Conservation (phyloP, 2,113 vertebrate genomes). For the Piaya cayana region DNA sequence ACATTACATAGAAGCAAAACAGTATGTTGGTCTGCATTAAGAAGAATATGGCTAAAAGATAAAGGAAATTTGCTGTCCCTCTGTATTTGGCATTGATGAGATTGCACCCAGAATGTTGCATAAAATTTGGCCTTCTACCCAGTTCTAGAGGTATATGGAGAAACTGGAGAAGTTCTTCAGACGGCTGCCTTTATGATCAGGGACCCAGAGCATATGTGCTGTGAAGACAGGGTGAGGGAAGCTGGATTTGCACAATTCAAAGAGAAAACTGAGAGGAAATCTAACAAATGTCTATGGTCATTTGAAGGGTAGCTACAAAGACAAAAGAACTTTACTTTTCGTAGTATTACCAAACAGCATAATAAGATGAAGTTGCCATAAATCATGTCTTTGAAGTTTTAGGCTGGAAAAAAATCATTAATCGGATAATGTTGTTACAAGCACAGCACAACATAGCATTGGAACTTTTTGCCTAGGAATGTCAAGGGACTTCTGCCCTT, state of each 20-base stretch:
- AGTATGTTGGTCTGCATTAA: not conserved
- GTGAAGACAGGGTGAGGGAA: not conserved
- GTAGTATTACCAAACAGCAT: not conserved
- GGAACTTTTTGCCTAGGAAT: not conserved
- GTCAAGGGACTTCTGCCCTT: not conserved
- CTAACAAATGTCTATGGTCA: not conserved
- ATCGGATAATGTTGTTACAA: not conserved
- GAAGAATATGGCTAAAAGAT: not conserved
- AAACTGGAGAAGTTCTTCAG: not conserved
- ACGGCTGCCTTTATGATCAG: not conserved
- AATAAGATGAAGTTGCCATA: not conserved
- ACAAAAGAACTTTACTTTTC: not conserved
- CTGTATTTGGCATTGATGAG: not conserved
- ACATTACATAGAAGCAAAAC: not conserved
- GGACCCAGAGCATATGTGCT: not conserved
- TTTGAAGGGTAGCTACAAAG: not conserved
- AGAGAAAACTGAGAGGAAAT: not conserved
- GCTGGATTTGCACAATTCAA: not conserved
- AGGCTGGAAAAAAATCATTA: not conserved
- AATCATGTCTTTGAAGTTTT: not conserved
- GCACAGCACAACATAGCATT: rapidly evolving
- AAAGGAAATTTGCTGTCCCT: not conserved
- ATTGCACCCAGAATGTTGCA: not conserved
- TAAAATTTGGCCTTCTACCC: not conserved
- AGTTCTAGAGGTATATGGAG: not conserved